These are phyloP conservation scores for Catharus minimus DNA, from an alignment of 2,113 vertebrate species.

Conservation along the genomic window DNA sequence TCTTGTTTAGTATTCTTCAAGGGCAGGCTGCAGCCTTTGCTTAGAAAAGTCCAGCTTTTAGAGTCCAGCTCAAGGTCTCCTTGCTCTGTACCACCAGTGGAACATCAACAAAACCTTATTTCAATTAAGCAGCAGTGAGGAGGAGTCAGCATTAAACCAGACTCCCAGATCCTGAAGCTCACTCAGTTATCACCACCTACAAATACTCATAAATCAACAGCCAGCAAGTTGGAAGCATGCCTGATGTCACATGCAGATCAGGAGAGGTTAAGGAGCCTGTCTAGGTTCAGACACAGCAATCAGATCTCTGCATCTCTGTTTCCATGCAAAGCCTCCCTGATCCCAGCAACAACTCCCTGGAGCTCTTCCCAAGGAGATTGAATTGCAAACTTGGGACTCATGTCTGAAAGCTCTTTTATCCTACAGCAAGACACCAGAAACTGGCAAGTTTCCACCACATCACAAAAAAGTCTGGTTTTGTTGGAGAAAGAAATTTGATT, in stretches of 20 bases:
- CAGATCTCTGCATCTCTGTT: background rate
- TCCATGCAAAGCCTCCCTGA: background rate
- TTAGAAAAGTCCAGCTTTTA: background rate
- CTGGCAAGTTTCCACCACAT: background rate
- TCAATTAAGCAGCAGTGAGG: background rate
- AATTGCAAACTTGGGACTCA: background rate
- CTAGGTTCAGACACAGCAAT: background rate
- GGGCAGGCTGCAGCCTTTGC: background rate
- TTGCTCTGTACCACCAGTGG: background rate
- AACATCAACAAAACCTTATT: background rate
- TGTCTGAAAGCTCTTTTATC: slow-evolving; percentile 5
- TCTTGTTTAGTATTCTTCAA: background rate
- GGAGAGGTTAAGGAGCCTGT: background rate
- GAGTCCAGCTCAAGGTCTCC: background rate
- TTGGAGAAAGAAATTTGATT: background rate
- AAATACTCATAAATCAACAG: background rate
- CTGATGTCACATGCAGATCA: background rate
- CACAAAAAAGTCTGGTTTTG: background rate
- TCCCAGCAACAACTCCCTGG: slow-evolving; percentile 14
- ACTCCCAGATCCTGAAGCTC: background rate
- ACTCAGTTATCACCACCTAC: background rate
- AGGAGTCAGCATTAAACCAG: background rate
- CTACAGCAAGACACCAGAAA: background rate
- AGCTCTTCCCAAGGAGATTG: slow-evolving; percentile 4
- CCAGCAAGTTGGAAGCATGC: background rate